Evolutionary conservation across 1,140 invertebrate species (phyloP).

Genomic region (Zophobas morio): DNA sequence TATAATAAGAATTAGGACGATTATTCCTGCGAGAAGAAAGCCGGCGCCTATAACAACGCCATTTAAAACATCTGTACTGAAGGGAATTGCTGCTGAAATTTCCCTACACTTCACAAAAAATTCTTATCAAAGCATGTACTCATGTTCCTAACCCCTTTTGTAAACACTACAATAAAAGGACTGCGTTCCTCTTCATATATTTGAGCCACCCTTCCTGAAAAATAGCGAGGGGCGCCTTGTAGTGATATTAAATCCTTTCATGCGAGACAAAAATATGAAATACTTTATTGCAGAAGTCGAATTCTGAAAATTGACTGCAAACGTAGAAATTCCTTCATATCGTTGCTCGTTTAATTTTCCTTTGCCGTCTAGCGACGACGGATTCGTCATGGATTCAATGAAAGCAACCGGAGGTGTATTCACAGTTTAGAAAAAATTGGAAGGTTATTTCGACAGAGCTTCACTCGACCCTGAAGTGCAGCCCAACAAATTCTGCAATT

Average conservation of each 20-base stretch:
- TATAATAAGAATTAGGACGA: neutral
- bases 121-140: neutral
- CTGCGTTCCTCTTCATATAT: conserved; percentile 5
- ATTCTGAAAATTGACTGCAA: conserved; percentile 18
- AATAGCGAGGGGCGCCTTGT: conserved; percentile 24
- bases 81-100: neutral
- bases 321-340: neutral
- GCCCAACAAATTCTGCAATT: no score
- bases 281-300: conserved; percentile 24
- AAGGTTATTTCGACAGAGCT: no score
- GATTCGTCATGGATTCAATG: no score
- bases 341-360: no score
- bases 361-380: no score
- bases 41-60: no score
- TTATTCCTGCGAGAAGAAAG: neutral
- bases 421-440: no score
- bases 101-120: neutral
- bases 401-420: no score
- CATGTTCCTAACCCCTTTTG: neutral
- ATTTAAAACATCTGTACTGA: neutral
- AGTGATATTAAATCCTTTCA: conserved; percentile 30
- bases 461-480: no score
- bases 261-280: conserved; percentile 17
- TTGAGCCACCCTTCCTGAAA: conserved; percentile 9
- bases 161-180: conserved; percentile 6